Base-by-base conservation (phyloP, 2,888 invertebrate genomes). In the Himalopsyche anomala region DNA sequence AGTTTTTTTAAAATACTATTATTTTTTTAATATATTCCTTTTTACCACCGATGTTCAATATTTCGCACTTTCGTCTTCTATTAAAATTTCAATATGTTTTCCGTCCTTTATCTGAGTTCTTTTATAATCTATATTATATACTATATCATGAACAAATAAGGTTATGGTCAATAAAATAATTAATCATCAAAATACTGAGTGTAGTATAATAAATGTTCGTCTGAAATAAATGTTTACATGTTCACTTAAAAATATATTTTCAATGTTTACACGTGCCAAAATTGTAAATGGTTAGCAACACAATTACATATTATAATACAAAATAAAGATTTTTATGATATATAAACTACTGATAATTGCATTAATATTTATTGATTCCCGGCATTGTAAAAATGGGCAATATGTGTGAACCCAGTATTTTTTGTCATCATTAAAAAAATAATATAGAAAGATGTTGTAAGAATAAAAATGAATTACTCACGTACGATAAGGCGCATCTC, bases 141-240 rank as follows among this genome's bases (percentile, higher is more conserved):
- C 15, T 4, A 4, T 19, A 74, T 74, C 74, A 74, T 36, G 74
- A 74, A 74, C 38, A 28, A 74, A 74, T 36, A 74, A 28, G 28
- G 12, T 74, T 74, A 74, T 74, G 36, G 28, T 36, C 74, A 74
- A 4, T 74, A 74, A 74, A 74, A 74, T 36, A 74, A 36, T 36
- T 74, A 74, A 74, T 74, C 74, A 36, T 74, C 28, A 74, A 74
- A 74, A 74, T 74, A 74, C 74, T 74, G 36, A 74, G 36, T 74
- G 74, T 74, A 74, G 56, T 17, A 19, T 12, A 74, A 15, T 74
- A 15, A 74, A 74, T 74, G 74, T 74, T 74, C 36, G 74, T 74
- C 36, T 74, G 74, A 74, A 74, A 74, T 74, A 74, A 74, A 74
- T 74, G 74, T 74, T 36, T 74, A 74, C 74, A 74, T 74, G 74